Base-by-base conservation (phyloP, 2,888 invertebrate genomes). In the Deilephila porcellus region DNA sequence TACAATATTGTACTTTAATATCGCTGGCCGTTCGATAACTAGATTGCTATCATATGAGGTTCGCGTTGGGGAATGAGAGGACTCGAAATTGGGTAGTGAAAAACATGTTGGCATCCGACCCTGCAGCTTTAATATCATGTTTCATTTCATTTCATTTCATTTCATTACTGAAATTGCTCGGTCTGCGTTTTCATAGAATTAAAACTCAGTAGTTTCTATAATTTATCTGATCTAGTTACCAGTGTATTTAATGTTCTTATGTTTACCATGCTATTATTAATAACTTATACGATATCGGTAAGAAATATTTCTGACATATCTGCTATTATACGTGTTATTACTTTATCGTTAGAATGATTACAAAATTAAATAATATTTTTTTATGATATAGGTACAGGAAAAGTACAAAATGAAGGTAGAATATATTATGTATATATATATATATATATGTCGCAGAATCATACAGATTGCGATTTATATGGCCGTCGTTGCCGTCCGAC, bases 1-100 rank as follows among this genome's bases (percentile, higher is more conserved):
- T 75, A 81, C 82, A 83, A 87, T 87, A 90, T 90, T 85, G 85
- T 85, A 88, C 90, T 90, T 89, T 88, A 89, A 89, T 89, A 89
- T 86, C 81, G 82, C 82, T 77, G 84, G 81, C 79, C 83, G 83
- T 81, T 80, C 87, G 86, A 86, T 90, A 89, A 89, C 87, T 87
- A 86, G 87, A 90, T 90, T 89, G 88, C 83, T 88, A 88, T 88
- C 87, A 84, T 83, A 84, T 88, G 88, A 86, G 89, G 85, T 82
- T 83, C 81, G 75, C 76, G 77, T 80, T 81, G 82, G 80, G 78
- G 86, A 88, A 88, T 88, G 86, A 83, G 85, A 82, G 79, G 78
- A 76, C 74, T 76, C 78, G 81, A 80, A 81, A 83, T 85, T 84
- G 83, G 80, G 77, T 78, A 76, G 80, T 81, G 84, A 83, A 87